Evolutionary conservation across 2,113 vertebrate genomes (phyloP).

Genomic region (Nerophis lumbriciformis): DNA sequence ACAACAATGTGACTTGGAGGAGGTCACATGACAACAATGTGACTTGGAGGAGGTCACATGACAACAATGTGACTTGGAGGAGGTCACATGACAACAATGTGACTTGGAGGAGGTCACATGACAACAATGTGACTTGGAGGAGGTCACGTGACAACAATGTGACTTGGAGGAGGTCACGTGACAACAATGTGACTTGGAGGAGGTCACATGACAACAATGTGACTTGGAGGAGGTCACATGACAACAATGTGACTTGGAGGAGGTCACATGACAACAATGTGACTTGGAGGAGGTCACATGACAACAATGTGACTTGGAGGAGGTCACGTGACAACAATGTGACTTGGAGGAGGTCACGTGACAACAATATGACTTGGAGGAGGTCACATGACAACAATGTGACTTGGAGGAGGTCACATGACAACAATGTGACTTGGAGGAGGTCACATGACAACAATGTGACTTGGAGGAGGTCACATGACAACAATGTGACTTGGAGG

Average conservation of each 20-base stretch:
- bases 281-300: conserved; percentile 14
- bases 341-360: conserved; percentile 4
- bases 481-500: conserved; percentile 13
- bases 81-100: conserved; percentile 11
- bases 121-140: conserved; percentile 13
- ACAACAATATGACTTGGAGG: conserved; percentile 20
- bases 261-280: conserved; percentile 11
- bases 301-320: conserved; percentile 13
- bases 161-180: neutral
- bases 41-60: conserved; percentile 2
- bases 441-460: conserved; percentile 11
- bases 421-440: conserved; percentile 13
- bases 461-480: conserved; percentile 14
- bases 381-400: conserved; percentile 16
- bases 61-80: conserved; percentile 13
- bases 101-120: conserved; percentile 14
- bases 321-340: conserved; percentile 16
- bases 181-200: conserved; percentile 25
- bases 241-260: conserved; percentile 13
- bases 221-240: conserved; percentile 2
- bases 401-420: conserved; percentile 2
- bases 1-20: conserved; percentile 25
- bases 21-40: conserved; percentile 16
- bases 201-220: conserved; percentile 16
- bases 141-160: conserved; percentile 16